These are phyloP conservation scores for Coelopa pilipes DNA, from an alignment of 2,888 invertebrate genomes.

Conservation along the genomic window DNA sequence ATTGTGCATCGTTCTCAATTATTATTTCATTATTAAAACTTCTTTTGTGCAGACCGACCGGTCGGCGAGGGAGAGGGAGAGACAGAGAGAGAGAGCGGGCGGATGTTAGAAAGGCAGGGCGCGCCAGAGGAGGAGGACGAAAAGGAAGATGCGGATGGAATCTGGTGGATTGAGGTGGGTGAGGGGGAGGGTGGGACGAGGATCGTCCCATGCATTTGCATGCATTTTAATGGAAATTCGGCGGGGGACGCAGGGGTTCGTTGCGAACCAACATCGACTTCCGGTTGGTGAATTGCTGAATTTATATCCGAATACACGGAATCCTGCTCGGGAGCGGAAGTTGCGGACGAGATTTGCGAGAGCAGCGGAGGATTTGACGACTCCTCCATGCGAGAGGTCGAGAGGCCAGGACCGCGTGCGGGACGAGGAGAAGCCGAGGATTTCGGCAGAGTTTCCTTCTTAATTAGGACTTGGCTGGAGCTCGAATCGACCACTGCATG, in stretches of 20 bases:
- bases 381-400: background rate
- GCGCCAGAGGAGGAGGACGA: background rate
- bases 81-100: background rate
- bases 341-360: background rate
- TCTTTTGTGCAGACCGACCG: constrained; percentile 1
- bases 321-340: background rate
- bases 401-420: background rate
- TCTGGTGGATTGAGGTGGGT: background rate
- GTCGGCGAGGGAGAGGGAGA: background rate
- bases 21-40: constrained; percentile 17
- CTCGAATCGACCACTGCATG: too few relatives aligned
- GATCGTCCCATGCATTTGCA: background rate
- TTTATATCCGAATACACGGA: constrained; percentile 5
- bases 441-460: too few relatives aligned
- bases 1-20: constrained; percentile 14
- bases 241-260: background rate
- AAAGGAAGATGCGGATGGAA: background rate
- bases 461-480: too few relatives aligned
- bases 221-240: constrained; percentile 18
- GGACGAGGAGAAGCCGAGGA: too few relatives aligned
- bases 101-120: background rate
- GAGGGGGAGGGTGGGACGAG: too few relatives aligned
- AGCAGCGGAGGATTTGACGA: background rate
- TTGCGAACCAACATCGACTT: constrained; percentile 3
- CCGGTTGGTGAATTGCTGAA: constrained; percentile 13